Conservation (phyloP, 2,113 vertebrate genomes). For the Macquaria ambigua region DNA sequence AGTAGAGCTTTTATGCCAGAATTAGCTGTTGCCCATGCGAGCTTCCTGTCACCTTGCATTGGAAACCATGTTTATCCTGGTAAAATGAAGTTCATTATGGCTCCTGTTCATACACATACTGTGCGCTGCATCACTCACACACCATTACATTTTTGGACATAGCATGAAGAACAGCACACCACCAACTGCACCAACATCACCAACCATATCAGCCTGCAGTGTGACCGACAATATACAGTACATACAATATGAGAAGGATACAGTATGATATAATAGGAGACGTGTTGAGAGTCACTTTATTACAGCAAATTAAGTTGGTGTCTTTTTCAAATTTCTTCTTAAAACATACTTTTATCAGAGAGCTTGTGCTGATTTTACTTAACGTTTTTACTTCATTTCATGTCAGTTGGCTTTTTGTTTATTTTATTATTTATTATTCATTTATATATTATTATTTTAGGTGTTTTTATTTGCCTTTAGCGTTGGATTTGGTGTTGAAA, state of each 20-base stretch:
- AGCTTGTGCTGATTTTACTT: neutral
- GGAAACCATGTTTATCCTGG: neutral
- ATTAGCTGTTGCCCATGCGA: neutral
- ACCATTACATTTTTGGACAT: neutral
- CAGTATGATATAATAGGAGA: neutral
- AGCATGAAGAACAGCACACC: constrained; percentile 15
- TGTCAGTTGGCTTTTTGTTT: neutral
- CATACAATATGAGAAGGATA: neutral
- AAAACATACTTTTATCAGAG: neutral
- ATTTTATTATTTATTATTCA: neutral
- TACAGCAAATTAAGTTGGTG: neutral
- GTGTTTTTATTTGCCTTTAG: neutral
- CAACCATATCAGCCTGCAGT: neutral
- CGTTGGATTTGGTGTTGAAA: neutral
- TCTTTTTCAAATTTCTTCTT: too few relatives aligned
- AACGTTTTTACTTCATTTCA: neutral
- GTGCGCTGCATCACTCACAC: neutral
- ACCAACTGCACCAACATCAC: neutral
- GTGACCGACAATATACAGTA: neutral
- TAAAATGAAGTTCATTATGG: neutral
- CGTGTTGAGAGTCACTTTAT: neutral
- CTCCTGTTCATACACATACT: neutral
- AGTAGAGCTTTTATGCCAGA: neutral
- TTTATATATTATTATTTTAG: neutral
- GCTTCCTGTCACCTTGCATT: neutral